Percentiles rank a stretch among this genome's conserved stretches.
These are phyloP conservation scores for Balanococcus diminutus DNA, from an alignment of 2,888 invertebrate species.

Conservation along the genomic window DNA sequence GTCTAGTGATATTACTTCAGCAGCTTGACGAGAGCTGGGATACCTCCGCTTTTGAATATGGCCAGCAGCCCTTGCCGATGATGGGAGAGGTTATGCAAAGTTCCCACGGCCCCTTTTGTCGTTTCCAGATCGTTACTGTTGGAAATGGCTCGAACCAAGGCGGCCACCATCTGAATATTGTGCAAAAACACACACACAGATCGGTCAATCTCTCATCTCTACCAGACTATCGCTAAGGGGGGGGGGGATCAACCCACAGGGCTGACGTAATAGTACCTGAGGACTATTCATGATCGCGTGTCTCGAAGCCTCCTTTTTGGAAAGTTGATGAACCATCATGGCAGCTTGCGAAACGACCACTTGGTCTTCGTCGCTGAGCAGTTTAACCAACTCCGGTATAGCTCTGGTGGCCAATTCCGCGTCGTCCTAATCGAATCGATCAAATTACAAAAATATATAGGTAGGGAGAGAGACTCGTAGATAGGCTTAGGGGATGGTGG, in stretches of 20 bases:
- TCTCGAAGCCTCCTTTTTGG: conserved; percentile 95
- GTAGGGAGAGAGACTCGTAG: too few relatives aligned
- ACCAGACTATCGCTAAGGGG: too few relatives aligned
- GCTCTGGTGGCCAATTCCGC: conserved; percentile 94
- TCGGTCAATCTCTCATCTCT: too few relatives aligned
- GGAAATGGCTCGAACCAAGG: conserved; percentile 91
- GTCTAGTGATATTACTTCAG: conserved; percentile 66
- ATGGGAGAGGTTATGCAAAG: conserved; percentile 96
- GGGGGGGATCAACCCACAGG: too few relatives aligned
- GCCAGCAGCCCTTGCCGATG: conserved; percentile 95
- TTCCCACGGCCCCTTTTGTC: conserved; percentile 95
- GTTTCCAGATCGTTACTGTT: conserved; percentile 96
- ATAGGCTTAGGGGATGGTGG: too few relatives aligned
- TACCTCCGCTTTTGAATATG: conserved; percentile 98
- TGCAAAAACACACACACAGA: too few relatives aligned
- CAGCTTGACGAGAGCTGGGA: conserved; percentile 94
- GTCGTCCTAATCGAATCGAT: conserved; percentile 73
- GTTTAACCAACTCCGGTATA: conserved; percentile 95
- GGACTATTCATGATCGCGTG: conserved; percentile 97
- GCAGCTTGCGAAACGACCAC: conserved; percentile 97
- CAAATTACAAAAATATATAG: too few relatives aligned
- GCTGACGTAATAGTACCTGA: too few relatives aligned
- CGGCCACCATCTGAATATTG: conserved; percentile 78
- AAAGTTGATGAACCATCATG: conserved; percentile 98
- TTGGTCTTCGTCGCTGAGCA: conserved; percentile 93